Conservation (phyloP, 2,888 invertebrate species). For the Dicranocentrus wangi region DNA sequence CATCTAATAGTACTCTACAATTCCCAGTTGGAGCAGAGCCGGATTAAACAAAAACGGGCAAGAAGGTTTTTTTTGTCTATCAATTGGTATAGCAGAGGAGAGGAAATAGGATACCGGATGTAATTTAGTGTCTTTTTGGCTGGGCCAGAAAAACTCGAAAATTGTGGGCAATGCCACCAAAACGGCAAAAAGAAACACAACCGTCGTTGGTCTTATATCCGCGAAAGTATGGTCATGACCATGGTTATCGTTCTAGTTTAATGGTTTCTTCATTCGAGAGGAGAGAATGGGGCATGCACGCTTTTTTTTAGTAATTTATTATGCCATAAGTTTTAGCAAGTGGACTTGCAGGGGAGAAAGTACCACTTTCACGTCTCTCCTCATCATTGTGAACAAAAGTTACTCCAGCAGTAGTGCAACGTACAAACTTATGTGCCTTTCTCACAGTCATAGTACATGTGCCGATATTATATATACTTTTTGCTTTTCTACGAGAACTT, state of each 20-base stretch:
- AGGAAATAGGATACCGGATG: constrained; percentile 36
- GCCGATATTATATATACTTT: neutral
- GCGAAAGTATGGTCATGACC: constrained; percentile 3
- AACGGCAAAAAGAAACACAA: neutral
- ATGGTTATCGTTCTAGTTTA: constrained; percentile 16
- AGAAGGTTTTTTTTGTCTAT: no score
- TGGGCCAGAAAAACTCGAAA: neutral
- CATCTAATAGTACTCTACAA: no score
- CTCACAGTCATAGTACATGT: no score
- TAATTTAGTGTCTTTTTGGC: constrained; percentile 28
- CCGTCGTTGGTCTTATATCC: no score
- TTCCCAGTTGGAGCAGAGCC: no score
- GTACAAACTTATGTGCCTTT: neutral
- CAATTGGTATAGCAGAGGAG: neutral
- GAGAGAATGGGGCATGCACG: constrained; percentile 2
- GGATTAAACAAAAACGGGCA: no score
- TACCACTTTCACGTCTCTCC: constrained; percentile 51
- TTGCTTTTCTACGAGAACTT: neutral
- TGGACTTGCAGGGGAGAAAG: constrained; percentile 20
- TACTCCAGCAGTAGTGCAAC: neutral
- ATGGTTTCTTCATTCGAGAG: neutral
- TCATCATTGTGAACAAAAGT: constrained; percentile 45
- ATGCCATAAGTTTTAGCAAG: constrained; percentile 26
- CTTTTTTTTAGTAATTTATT: constrained; percentile 41
- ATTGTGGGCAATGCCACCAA: neutral